Evolutionary conservation across 2,113 vertebrate genomes (phyloP), one percentile per base, ranked within the genome.

Genomic region (Dipodomys spectabilis): DNA sequence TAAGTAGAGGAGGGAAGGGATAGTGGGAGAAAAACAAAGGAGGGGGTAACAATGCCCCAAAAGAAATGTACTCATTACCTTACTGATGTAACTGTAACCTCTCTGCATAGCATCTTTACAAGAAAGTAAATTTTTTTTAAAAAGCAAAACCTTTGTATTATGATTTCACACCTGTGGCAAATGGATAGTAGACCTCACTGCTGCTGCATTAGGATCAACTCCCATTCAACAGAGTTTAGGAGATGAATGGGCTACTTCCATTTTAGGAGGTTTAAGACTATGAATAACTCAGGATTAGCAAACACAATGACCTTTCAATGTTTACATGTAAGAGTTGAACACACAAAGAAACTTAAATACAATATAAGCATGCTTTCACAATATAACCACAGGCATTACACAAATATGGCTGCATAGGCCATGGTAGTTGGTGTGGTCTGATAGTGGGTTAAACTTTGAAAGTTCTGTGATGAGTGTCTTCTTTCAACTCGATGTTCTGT

Each of bases 281-380:
- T 57, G 39, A 2, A 1, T 78, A 73, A 77, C n/a, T 25, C 27
- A n/a, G 49, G 68, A 67, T 91, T 85, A 85, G 23, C 32, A 67
- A 92, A 88, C 39, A 85, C 79, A 78, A 27, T 73, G 65, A 88
- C 90, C 86, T 86, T 67, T 69, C 77, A 95, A n/a, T 82, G 57
- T 82, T 95, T 69, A 13, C 28, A n/a, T 74, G 27, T 57, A 65
- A 84, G 82, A 90, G 53, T 4, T 16, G 69, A 81, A 64, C 79
- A 65, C 28, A 64, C n/a, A 86, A 35, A 87, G 44, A 78, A 75
- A 32, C 8, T 35, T 45, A 82, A 57, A 30, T 82, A 45, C 18
- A 73, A 25, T 44, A n/a, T 35, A 60, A 71, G 85, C 35, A 11
- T 57, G 53, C 53, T 57, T 57, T 57, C 16, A 57, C 12, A 57